These are phyloP conservation scores for Mirza zaza DNA, from an alignment of 2,113 vertebrate genomes.

Conservation along the genomic window DNA sequence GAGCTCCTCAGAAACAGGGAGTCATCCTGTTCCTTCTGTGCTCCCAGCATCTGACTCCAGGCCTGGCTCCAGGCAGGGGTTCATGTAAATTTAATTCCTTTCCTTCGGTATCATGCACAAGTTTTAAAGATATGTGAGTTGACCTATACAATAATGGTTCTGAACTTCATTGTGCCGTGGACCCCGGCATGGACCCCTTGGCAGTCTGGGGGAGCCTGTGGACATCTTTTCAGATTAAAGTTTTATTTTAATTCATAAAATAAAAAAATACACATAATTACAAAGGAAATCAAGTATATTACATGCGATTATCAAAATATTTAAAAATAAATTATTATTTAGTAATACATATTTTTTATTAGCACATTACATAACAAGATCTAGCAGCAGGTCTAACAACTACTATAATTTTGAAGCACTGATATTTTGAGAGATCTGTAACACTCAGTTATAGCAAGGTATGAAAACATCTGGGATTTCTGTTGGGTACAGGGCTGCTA, in stretches of 20 bases:
- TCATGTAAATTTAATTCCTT: neutral
- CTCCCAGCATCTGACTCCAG: neutral
- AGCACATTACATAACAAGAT: neutral
- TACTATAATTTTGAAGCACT: neutral
- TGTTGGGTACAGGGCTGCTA: neutral
- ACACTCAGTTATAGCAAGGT: no score
- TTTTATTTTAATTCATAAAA: neutral
- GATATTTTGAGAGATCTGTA: neutral
- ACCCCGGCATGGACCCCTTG: neutral
- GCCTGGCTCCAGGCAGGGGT: neutral
- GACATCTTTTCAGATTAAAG: neutral
- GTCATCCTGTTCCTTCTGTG: neutral
- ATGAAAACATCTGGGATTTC: neutral
- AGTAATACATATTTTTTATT: neutral
- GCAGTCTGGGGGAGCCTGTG: neutral
- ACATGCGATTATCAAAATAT: neutral
- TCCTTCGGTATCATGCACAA: neutral
- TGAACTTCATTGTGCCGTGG: neutral
- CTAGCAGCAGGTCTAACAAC: neutral
- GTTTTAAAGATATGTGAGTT: neutral
- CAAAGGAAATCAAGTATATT: neutral
- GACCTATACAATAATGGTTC: neutral
- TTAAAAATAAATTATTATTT: neutral
- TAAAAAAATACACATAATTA: neutral
- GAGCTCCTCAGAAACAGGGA: neutral